phyloP scores from a whole-genome alignment of 2,797 vertebrate genomes.

The Myiotriccus ornatus region DNA sequence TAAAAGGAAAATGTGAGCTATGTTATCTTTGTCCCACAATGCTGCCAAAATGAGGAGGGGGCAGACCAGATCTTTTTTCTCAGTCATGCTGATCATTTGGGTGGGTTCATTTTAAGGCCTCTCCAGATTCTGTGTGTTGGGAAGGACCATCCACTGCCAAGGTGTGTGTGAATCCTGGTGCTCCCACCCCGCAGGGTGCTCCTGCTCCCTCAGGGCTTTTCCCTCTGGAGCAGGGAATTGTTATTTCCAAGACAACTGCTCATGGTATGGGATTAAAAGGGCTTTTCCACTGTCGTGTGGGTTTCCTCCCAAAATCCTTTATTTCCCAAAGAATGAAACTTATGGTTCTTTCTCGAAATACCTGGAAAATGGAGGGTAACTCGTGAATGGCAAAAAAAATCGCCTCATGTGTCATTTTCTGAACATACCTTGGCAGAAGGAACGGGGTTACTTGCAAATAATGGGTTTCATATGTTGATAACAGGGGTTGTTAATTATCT shows the following conservation, averaged over 20 bases:
- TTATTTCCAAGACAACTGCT: background rate
- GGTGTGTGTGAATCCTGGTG: background rate
- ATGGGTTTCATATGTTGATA: background rate
- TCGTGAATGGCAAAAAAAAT: background rate
- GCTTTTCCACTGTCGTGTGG: rapidly evolving
- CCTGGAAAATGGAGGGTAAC: background rate
- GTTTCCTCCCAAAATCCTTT: background rate
- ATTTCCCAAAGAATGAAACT: background rate
- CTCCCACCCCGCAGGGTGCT: rapidly evolving
- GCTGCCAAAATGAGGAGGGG: background rate
- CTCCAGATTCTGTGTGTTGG: rapidly evolving
- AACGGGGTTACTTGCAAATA: background rate
- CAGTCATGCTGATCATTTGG: rapidly evolving
- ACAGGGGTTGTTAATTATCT: constrained; percentile 10
- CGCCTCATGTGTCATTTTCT: background rate
- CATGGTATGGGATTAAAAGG: background rate
- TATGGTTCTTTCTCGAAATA: background rate
- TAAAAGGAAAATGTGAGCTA: rapidly evolving
- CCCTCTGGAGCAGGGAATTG: background rate
- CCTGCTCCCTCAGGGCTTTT: background rate
- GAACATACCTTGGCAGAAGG: background rate
- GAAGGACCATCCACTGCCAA: background rate
- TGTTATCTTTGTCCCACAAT: background rate
- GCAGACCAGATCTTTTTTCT: background rate
- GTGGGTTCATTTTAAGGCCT: background rate